Evolutionary conservation across 2,797 vertebrate species (phyloP).

Genomic region (Rachycentron canadum): DNA sequence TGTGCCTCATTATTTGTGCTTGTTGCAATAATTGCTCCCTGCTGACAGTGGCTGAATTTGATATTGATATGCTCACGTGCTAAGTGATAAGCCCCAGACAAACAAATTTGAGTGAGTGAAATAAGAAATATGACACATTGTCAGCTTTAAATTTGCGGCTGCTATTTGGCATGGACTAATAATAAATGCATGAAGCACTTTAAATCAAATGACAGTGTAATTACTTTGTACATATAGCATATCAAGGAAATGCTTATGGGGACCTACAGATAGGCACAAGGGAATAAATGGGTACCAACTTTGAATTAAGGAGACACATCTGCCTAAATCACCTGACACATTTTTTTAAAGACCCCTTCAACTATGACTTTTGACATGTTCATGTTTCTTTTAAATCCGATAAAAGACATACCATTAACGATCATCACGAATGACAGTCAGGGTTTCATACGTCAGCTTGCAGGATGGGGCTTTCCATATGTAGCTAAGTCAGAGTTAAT

Average conservation of each 20-base stretch:
- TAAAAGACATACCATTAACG: too few relatives aligned
- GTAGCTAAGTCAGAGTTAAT: background rate
- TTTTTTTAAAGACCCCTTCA: too few relatives aligned
- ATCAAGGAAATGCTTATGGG: background rate
- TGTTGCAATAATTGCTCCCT: conserved; percentile 34
- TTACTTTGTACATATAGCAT: conserved; percentile 2
- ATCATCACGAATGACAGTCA: too few relatives aligned
- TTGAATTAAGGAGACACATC: background rate
- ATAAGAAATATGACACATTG: conserved; percentile 25
- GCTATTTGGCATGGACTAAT: background rate
- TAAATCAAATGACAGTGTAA: background rate
- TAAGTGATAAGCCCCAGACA: conserved; percentile 31
- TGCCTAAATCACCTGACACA: background rate
- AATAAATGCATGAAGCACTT: conserved; percentile 11
- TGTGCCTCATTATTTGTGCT: conserved; percentile 37
- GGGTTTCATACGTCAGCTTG: background rate
- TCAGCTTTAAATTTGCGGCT: background rate
- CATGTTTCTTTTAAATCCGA: too few relatives aligned
- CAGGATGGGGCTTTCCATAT: background rate
- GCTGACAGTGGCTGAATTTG: conserved; percentile 39
- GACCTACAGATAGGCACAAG: background rate
- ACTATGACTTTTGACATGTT: too few relatives aligned
- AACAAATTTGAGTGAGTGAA: conserved; percentile 25
- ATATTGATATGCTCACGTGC: conserved; percentile 34
- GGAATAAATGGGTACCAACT: background rate